Percentiles rank a stretch among this genome's conserved stretches.
These are phyloP conservation scores for Holacanthella duospinosa DNA, from an alignment of 2,888 invertebrate species.

Conservation along the genomic window DNA sequence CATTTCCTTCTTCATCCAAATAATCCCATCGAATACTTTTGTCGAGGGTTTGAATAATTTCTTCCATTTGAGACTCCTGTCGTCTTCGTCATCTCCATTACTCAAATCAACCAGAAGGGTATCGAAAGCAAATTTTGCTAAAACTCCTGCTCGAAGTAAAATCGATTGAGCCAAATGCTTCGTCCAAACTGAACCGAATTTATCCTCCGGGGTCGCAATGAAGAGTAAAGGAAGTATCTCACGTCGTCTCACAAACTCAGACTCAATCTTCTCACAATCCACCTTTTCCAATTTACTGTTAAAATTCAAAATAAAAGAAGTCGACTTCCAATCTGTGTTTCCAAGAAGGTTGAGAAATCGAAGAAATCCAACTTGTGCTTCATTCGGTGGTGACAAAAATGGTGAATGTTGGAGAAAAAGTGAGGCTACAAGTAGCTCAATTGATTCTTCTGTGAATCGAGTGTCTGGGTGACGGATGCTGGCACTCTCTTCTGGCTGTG, in stretches of 20 bases:
- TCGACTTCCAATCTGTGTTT: slow-evolving; percentile 62
- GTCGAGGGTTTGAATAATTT: slow-evolving; percentile 54
- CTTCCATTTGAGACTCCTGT: slow-evolving; percentile 39
- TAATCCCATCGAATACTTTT: slow-evolving; percentile 63
- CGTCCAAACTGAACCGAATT: slow-evolving; percentile 49
- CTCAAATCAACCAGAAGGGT: background rate
- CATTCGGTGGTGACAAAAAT: slow-evolving; percentile 40
- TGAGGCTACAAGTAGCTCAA: slow-evolving; percentile 69
- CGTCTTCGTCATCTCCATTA: background rate
- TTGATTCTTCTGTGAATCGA: slow-evolving; percentile 58
- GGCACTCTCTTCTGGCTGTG: slow-evolving; percentile 9
- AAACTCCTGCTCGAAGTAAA: slow-evolving; percentile 14
- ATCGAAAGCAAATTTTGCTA: slow-evolving; percentile 21
- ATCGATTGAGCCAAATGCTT: slow-evolving; percentile 20
- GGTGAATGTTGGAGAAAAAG: slow-evolving; percentile 56
- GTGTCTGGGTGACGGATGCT: slow-evolving; percentile 18
- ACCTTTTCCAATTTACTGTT: slow-evolving; percentile 55
- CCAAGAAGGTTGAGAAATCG: slow-evolving; percentile 62
- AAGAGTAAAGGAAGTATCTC: slow-evolving; percentile 55
- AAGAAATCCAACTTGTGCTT: slow-evolving; percentile 60
- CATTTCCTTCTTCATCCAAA: slow-evolving; percentile 50
- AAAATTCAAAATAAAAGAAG: slow-evolving; percentile 73
- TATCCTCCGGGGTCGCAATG: slow-evolving; percentile 71
- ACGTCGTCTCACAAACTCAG: slow-evolving; percentile 51
- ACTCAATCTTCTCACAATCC: slow-evolving; percentile 58